Base-by-base conservation (phyloP, 2,888 invertebrate species). In the Pediacus dermestoides region DNA sequence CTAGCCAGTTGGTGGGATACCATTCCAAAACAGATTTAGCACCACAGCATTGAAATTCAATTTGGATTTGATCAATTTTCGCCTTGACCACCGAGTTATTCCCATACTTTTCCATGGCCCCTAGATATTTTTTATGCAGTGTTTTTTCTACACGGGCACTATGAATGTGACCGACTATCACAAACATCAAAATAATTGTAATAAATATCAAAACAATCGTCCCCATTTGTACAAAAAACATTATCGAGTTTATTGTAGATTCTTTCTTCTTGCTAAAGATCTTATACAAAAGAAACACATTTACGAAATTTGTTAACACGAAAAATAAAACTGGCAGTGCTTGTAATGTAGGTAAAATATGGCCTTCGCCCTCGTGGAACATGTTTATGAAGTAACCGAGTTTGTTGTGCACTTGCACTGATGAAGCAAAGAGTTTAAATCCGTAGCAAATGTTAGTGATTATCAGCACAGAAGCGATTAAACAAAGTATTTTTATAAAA, bases 21-120 rank as follows among this genome's bases (percentile, higher is more conserved):
- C 81, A 81, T 55, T 81, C 80, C 42, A 74, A 71, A 51, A 74
- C 80, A 46, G 68, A 71, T 30, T 74, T 74, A 31, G 77, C 72
- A 1, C 80, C 80, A 55, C 80, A 81, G 59, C 81, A 81, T 40
- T 75, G 75, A 51, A 80, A 76, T 45, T 77, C 72, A 1, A 78
- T 75, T 63, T 81, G 80, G 47, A 81, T 55, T 15, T 71, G 65
- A 55, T 81, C 80, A 35, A 81, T 70, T 36, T 74, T 72, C 6
- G 70, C 69, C 59, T 80, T 80, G 2, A 72, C 72, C 1, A 70
- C 63, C 2, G 75, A 65, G 52, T 78, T 76, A 27, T 60, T 71
- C 1, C 74, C 68, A 45, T 80, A 81, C 32, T 74, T 71, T 9
- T 71, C 63, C 75, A 81, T 78, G 0, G 78, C 77, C 47, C 74